Evolutionary conservation across 1,140 invertebrate genomes (phyloP), one percentile per base, ranked within the genome.

Genomic region (Scaptomyza montana): DNA sequence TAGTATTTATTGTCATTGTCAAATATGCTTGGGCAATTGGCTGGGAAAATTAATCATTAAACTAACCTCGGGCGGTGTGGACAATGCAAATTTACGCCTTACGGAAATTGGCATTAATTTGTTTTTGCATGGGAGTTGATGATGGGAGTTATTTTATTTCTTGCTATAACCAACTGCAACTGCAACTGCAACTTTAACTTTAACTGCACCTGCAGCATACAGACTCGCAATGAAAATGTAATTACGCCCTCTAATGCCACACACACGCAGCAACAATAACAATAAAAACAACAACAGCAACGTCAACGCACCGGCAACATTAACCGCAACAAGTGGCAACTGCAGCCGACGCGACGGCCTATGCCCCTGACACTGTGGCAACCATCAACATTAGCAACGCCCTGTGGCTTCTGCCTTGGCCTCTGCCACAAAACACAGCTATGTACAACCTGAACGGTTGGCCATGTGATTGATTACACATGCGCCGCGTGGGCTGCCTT

Each of bases 41-140:
- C 82, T 87, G 82, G 86, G 82, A 87, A 87, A 87, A 87, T 89
- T 82, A 89, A 87, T 89, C 79, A 87, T 89, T 87, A 87, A 78
- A 81, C 63, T 78, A 59, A 70, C 82, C 74, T 75, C 65, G 69
- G 63, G 71, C 67, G 70, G 5, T 36, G 53, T 56, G 39, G 64
- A 33, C 69, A 74, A 80, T 86, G 77, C 61, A 76, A 79, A 84
- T 85, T 77, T 85, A 68, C 33, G 64, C 33, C 46, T 57, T 47
- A 78, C 78, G 81, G 80, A 81, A 86, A 86, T 72, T 62, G 77
- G 66, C 49, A 63, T 74, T 71, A 78, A 85, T 61, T 68, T 73
- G 43, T 9, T 30, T 76, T 80, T 80, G 54, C 78, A 87, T 85
- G 81, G 74, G 78, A 85, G 74, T 71, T 74, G 3, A n/a, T 41